Evolutionary conservation across 2,113 vertebrate genomes (phyloP).

Genomic region (Sclerurus mexicanus): DNA sequence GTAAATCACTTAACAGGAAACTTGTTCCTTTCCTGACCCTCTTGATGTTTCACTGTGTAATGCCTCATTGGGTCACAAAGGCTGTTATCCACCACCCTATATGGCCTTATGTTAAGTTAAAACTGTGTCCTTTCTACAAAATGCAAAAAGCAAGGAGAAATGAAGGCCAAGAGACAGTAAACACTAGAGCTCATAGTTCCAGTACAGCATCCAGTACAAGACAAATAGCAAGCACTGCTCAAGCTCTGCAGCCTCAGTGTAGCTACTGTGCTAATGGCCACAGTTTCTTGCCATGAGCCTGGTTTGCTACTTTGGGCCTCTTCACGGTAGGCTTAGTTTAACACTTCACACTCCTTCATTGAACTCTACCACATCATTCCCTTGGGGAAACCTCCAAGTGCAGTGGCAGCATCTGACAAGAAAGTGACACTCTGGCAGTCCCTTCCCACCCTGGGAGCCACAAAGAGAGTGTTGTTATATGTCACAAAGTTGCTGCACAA

Average conservation of each 20-base stretch:
- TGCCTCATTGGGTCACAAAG: neutral
- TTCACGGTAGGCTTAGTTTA: neutral
- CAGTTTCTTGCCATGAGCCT: neutral
- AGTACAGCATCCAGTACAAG: neutral
- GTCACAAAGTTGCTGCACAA: neutral
- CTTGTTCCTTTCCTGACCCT: neutral
- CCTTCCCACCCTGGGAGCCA: neutral
- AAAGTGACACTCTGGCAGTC: neutral
- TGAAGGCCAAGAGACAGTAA: neutral
- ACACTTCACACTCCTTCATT: rapidly evolving
- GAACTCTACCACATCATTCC: rapidly evolving
- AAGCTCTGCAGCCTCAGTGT: too few relatives aligned
- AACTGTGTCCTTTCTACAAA: neutral
- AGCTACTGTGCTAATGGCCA: neutral
- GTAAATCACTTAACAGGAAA: neutral
- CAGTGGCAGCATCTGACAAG: neutral
- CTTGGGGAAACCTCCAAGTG: neutral
- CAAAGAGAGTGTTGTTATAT: rapidly evolving
- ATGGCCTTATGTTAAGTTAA: neutral
- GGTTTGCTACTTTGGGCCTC: neutral
- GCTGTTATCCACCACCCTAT: rapidly evolving
- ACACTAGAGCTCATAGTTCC: neutral
- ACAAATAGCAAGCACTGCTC: neutral
- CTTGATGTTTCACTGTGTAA: neutral
- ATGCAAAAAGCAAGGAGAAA: neutral